These are phyloP conservation scores for Agelas oroides DNA, from an alignment of 37 sponge, comb jelly and placozoan species.

Conservation along the genomic window DNA sequence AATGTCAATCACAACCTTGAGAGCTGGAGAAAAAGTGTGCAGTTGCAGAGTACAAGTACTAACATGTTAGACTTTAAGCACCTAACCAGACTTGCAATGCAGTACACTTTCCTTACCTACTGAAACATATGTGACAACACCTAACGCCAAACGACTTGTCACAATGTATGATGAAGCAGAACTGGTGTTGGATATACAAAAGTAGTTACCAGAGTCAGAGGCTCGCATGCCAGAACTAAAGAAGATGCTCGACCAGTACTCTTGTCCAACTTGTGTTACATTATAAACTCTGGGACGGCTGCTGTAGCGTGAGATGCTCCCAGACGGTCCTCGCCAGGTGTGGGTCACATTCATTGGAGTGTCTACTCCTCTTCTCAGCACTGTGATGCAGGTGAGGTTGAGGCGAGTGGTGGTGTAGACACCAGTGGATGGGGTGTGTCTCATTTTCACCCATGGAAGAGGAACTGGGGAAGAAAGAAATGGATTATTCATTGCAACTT, in stretches of 20 bases:
- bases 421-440: not conserved
- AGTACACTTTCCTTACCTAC: not conserved
- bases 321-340: slow-evolving; percentile 6
- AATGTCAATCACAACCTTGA: slow-evolving; percentile 7
- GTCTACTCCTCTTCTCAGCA: slow-evolving; percentile 3
- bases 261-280: too few species aligned
- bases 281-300: too few species aligned
- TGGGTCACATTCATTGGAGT: not conserved
- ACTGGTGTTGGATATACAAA: not conserved
- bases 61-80: too few species aligned
- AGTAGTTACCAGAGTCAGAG: not conserved
- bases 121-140: not conserved
- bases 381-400: slow-evolving; percentile 16
- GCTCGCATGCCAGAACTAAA: not conserved
- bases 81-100: too few species aligned
- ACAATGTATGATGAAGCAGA: not conserved
- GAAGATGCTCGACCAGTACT: too few species aligned
- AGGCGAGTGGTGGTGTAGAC: slow-evolving; percentile 11
- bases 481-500: too few species aligned
- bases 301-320: too few species aligned
- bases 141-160: not conserved
- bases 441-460: not conserved
- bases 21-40: not conserved
- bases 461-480: slow-evolving; percentile 4
- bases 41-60: too few species aligned